Evolutionary conservation across 2,888 invertebrate species (phyloP).

Genomic region (Pachycephus smyrnensis): DNA sequence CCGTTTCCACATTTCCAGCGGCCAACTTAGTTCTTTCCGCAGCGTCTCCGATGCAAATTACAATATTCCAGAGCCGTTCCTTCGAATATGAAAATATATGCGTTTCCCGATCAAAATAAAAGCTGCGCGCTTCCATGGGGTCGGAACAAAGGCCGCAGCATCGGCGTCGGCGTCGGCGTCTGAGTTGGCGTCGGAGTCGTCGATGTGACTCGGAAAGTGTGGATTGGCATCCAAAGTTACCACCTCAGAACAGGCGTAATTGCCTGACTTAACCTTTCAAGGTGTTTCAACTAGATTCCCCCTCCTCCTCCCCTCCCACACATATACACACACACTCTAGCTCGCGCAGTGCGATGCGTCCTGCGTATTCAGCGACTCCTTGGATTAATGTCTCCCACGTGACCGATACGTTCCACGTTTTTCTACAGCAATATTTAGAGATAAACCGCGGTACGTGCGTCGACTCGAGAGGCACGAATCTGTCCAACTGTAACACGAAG

Average conservation of each 20-base stretch:
- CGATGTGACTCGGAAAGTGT: no score
- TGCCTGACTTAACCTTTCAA: no score
- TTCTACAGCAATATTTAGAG: constrained; percentile 46
- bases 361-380: constrained; percentile 7
- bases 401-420: constrained; percentile 39
- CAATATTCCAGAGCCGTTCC: constrained; percentile 63
- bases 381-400: constrained; percentile 53
- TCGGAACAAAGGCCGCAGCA: no score
- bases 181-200: no score
- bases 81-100: constrained; percentile 64
- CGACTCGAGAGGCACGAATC: constrained; percentile 37
- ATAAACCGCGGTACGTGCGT: constrained; percentile 50
- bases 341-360: neutral
- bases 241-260: no score
- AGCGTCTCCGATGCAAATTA: constrained; percentile 63
- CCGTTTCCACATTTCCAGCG: constrained; percentile 28
- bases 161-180: no score
- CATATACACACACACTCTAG: no score
- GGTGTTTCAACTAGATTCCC: no score
- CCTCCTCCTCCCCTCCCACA: no score
- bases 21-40: constrained; percentile 57
- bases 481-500: neutral
- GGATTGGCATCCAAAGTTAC: no score
- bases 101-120: constrained; percentile 59
- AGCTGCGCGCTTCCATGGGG: constrained; percentile 21